Percentiles rank a stretch among this genome's conserved stretches.
Conservation (phyloP, 2,888 invertebrate genomes). For the Dichetophora obliterata region DNA sequence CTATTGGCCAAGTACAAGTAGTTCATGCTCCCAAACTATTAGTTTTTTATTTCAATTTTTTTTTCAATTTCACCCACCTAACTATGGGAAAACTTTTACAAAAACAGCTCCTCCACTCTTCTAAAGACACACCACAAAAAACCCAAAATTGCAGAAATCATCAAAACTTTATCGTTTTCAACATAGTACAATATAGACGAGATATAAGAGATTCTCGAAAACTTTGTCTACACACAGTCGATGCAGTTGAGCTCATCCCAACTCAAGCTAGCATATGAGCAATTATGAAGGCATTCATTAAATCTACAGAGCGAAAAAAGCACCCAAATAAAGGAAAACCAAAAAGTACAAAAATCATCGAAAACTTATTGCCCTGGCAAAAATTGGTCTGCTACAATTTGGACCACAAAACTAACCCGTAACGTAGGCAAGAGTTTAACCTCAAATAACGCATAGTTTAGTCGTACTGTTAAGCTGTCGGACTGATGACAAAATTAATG, state of each 20-base stretch:
- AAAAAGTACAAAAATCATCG: background rate
- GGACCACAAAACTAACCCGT: conserved; percentile 14
- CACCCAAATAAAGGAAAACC: background rate
- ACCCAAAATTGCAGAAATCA: conserved; percentile 27
- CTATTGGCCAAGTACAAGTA: background rate
- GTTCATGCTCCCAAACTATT: background rate
- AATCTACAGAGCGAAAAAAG: background rate
- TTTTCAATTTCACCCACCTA: background rate
- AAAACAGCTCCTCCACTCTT: background rate
- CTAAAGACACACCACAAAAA: background rate
- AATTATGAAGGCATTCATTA: conserved; percentile 30
- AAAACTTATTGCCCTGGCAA: background rate
- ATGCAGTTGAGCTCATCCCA: conserved; percentile 8
- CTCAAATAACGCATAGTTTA: background rate
- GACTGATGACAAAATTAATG: background rate
- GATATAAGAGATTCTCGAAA: conserved; percentile 13
- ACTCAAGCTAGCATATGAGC: conserved; percentile 8
- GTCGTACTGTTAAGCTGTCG: background rate
- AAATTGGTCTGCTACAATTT: conserved; percentile 5
- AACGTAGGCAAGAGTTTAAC: conserved; percentile 14
- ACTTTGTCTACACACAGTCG: conserved; percentile 18
- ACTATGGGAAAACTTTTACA: conserved; percentile 8
- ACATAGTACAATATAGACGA: conserved; percentile 1
- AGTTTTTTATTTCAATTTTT: background rate
- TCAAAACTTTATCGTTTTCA: conserved; percentile 36